Conservation (phyloP, 2,113 vertebrate genomes). For the Clinocottus analis region DNA sequence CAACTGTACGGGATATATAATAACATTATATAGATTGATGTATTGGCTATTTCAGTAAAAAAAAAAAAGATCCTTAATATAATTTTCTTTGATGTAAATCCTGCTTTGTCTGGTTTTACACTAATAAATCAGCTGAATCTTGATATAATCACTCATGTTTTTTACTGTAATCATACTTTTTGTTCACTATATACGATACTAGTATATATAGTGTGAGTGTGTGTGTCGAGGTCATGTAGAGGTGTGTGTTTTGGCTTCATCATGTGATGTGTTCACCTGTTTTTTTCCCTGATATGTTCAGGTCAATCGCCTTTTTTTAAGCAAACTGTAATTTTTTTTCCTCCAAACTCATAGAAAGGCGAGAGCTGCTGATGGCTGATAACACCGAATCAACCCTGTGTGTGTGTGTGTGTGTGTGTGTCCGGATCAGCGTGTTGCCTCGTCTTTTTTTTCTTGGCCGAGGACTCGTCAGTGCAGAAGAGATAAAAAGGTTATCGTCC, state of each 20-base stretch:
- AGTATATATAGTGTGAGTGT: neutral
- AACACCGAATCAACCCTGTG: slow-evolving; percentile 4
- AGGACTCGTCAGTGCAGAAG: neutral
- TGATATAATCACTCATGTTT: neutral
- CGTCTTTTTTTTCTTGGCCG: neutral
- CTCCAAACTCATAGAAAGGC: neutral
- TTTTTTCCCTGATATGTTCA: neutral
- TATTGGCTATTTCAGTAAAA: neutral
- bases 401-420: neutral
- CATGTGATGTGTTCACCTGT: neutral
- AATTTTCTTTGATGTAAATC: neutral
- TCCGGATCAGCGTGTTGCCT: slow-evolving; percentile 19
- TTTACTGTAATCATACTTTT: neutral
- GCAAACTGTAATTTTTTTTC: neutral
- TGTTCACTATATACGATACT: neutral
- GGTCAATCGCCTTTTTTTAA: neutral
- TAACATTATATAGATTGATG: neutral
- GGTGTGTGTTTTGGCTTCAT: neutral
- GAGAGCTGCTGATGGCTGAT: slow-evolving; percentile 12
- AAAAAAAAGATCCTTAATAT: neutral
- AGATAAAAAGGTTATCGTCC: slow-evolving; percentile 46
- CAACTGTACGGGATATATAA: neutral
- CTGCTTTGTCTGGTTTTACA: neutral
- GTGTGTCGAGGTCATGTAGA: slow-evolving; percentile 2
- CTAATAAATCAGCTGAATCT: neutral